These are phyloP conservation scores for Phenganax subtilis DNA, from an alignment of 92 coral and sea anemone genomes.

Conservation along the genomic window DNA sequence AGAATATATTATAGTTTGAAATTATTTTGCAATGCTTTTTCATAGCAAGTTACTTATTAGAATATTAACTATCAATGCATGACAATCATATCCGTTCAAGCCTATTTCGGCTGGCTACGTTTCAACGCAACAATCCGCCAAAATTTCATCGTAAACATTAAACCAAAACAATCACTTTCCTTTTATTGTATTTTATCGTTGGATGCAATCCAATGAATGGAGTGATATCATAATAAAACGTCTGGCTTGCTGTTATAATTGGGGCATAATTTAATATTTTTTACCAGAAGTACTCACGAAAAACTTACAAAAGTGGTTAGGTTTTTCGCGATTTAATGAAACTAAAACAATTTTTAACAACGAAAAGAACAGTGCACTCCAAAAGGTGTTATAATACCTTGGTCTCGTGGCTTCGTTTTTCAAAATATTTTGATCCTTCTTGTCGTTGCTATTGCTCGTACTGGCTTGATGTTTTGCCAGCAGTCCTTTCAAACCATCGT, in stretches of 20 bases:
- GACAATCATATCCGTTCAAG: conserved; percentile 10
- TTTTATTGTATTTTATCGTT: not conserved
- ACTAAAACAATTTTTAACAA: not conserved
- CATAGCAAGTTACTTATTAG: not conserved
- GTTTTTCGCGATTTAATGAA: not conserved
- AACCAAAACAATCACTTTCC: not conserved
- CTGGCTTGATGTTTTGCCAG: conserved; percentile 9
- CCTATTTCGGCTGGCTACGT: not conserved
- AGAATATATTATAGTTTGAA: not conserved
- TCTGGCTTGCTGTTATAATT: not conserved
- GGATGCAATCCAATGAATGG: not conserved
- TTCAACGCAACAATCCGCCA: not conserved
- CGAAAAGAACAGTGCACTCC: not conserved
- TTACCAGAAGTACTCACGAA: not conserved
- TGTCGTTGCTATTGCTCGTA: not conserved
- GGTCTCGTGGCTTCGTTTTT: not conserved
- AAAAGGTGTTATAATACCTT: not conserved
- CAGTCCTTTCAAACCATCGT: conserved; percentile 24
- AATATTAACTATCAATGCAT: not conserved
- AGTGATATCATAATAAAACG: not conserved
- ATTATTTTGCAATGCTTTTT: not conserved
- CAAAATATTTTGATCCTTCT: not conserved
- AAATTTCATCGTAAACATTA: not conserved
- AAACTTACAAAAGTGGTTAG: not conserved
- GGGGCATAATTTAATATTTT: not conserved